Conservation (phyloP, 2,888 invertebrate genomes). For the Trachelus tabidus region DNA sequence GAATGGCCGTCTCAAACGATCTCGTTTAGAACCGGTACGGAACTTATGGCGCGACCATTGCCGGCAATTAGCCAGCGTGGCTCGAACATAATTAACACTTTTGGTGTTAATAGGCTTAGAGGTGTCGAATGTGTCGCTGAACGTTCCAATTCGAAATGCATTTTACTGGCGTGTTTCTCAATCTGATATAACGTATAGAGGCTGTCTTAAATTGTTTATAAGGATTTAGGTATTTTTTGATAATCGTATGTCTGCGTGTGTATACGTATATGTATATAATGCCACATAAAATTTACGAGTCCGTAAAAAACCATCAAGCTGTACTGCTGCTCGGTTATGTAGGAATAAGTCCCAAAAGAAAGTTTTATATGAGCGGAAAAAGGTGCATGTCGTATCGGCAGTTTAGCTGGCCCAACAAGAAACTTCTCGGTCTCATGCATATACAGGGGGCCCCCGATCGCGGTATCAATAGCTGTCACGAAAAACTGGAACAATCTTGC, state of each 20-base stretch:
- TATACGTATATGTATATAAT: not conserved
- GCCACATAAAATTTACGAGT: not conserved
- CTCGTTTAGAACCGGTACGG: conserved; percentile 47
- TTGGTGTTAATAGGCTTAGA: conserved; percentile 59
- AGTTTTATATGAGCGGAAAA: not conserved
- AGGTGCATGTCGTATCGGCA: not conserved
- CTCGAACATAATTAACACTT: conserved; percentile 60
- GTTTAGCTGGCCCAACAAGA: not conserved
- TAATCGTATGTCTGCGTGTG: not conserved
- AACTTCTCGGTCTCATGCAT: conserved; percentile 59
- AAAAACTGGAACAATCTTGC: conserved; percentile 64
- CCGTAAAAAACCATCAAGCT: not conserved
- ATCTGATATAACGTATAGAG: not conserved
- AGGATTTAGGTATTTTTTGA: not conserved
- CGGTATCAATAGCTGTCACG: conserved; percentile 54
- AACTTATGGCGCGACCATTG: conserved; percentile 32
- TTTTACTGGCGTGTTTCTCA: not conserved
- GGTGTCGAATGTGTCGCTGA: conserved; percentile 51
- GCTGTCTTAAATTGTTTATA: not conserved
- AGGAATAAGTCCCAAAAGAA: not conserved
- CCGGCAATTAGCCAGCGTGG: conserved; percentile 56
- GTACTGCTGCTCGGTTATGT: not conserved
- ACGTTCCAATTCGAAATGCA: conserved; percentile 26
- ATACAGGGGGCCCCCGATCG: conserved; percentile 39
- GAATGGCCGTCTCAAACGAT: conserved; percentile 29